Evolutionary conservation across 2,113 vertebrate genomes (phyloP), one percentile per base, ranked within the genome.

Genomic region (Nansenia antarctica): DNA sequence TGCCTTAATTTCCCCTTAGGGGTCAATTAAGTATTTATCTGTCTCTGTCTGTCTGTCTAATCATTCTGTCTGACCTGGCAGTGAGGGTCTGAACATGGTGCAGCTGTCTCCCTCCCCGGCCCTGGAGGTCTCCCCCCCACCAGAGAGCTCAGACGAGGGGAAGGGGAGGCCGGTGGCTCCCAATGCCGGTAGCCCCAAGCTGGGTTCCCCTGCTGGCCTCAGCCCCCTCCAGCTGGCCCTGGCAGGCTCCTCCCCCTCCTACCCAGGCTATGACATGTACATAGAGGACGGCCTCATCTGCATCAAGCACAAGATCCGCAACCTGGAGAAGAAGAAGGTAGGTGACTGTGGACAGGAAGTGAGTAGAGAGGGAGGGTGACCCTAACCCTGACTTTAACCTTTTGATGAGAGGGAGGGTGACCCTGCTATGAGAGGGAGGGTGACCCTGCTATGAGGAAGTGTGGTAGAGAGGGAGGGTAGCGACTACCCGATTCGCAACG

Each of bases 271-370:
- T 1, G 97, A 99, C 62, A 93, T 85, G 35, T 99, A 98, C 72
- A 92, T 98, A 37, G 96, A 98, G 55, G 94, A 98, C 12, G 95
- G 97, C 60, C 94, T 98, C 65, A 96, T 99, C 90, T 98, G 97
- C 85, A 92, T 99, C 72, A 96, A 96, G 79, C 95, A 98, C 92
- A 99, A 99, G 88, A 94, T 99, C 32, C 94, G 97, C 73, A 99
- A 99, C 88, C 91, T 98, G 67, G 97, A 99, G 90, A 99, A 99
- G 82, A 99, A 96, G 81, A 99, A 98, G 96, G 97, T 98, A 89
- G 62, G 65, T 22, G 45, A 47, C 18, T 22, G n/a, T n/a, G 5
- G 32, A 7, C 14, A 49, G 29, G n/a, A 49, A 20, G n/a, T 14
- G 45, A 1, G n/a, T 49, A 7, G 7, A 49, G 45, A 20, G n/a